Evolutionary conservation across 2,113 vertebrate species (phyloP), one percentile per base, ranked within the genome.

Genomic region (Etia nguti): DNA sequence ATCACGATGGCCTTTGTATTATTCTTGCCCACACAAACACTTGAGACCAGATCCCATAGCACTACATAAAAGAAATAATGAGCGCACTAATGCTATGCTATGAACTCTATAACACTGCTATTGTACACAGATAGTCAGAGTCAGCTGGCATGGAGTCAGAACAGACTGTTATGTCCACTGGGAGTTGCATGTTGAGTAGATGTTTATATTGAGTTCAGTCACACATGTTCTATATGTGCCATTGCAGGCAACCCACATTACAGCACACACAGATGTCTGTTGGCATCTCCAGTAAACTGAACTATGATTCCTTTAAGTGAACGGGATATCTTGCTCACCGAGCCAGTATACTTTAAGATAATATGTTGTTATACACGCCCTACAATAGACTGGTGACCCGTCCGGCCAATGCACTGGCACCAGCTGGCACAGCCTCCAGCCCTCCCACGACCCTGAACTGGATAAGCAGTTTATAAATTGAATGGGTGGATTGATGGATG

Each of bases 191-290:
- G 85, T 50, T 50, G 56, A 43, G 29, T 29, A 38, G 36, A 81
- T 88, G 54, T 90, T 90, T 73, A 48, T 59, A n/a, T 36, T 48
- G 34, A 6, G 29, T 82, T 62, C 46, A 62, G 79, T 73, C 57
- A 60, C 10, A 36, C 84, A 1, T 87, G 85, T 13, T 43, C 41
- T 34, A 4, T 70, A 41, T 62, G 16, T 57, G 36, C 1, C 68
- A 46, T 68, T 24, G 65, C 80, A 60, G 85, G 26, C 10, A 60
- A 36, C 15, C 68, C 55, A 31, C 81, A 81, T 43, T 68, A 36
- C 41, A 50, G 18, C 26, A 1, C 29, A 43, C 10, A 55, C 52
- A 80, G 48, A 0, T 31, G 75, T 52, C 7, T 79, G 29, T 22
- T 20, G 9, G 24, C 48, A 36, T 79, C 12, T 55, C 10, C 52